A percentile compares a stretch with the other conserved stretches of the same genome.
phyloP scores from a whole-genome alignment of 2,797 vertebrate species.

The Lithobates sylvaticus region DNA sequence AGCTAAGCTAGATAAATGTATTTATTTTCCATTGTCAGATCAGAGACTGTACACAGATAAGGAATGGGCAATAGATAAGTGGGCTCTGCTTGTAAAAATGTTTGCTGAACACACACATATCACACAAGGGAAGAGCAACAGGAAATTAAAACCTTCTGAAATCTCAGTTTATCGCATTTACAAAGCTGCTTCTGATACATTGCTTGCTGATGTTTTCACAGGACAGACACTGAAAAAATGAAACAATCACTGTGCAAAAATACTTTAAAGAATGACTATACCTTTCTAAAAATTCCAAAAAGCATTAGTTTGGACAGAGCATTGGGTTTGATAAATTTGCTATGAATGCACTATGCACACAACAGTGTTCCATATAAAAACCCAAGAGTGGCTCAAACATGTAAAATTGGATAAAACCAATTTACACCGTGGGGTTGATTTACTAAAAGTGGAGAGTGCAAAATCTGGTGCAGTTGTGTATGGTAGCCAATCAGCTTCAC shows the following conservation, averaged over 20 bases:
- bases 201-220: not conserved
- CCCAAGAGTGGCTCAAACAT: not conserved
- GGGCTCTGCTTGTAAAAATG: constrained; percentile 42
- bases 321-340: not conserved
- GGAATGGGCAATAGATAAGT: constrained; percentile 39
- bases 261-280: not conserved
- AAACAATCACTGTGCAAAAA: not conserved
- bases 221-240: constrained; percentile 20
- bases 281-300: not conserved
- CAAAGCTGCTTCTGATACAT: constrained; percentile 23
- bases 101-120: constrained; percentile 43
- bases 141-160: constrained; percentile 51
- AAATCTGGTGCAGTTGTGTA: no score
- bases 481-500: no score
- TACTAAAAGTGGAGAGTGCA: no score
- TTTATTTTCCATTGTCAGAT: constrained; percentile 44
- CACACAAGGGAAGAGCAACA: constrained; percentile 52
- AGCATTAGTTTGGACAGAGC: not conserved
- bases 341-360: not conserved
- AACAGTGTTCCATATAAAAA: not conserved
- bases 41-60: constrained; percentile 47
- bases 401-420: no score
- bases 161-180: constrained; percentile 44
- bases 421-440: no score
- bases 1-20: constrained; percentile 21